Percentiles rank a stretch among this genome's conserved stretches.
Conservation (phyloP, 2,797 vertebrate species). For the Mycteria americana region DNA sequence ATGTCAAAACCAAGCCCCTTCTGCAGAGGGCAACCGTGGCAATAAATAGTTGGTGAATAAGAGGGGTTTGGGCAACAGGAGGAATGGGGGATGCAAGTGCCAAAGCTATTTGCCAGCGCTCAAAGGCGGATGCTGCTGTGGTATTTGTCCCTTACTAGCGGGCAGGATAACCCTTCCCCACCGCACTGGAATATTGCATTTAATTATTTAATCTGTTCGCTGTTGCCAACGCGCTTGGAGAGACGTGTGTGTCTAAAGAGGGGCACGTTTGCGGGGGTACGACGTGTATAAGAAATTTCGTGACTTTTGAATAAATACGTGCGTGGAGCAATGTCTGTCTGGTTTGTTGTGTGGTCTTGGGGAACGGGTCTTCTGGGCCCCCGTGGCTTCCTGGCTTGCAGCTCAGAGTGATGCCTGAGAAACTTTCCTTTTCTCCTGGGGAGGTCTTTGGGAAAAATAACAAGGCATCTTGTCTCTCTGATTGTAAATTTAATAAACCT, state of each 20-base stretch:
- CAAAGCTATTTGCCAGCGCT: neutral
- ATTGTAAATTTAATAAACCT: slow-evolving; percentile 60
- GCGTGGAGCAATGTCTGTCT: rapidly evolving
- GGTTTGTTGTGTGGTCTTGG: neutral
- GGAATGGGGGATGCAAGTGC: neutral
- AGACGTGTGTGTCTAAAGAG: neutral
- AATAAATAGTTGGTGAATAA: neutral
- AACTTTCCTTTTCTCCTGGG: neutral
- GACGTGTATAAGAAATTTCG: neutral
- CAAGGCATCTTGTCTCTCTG: slow-evolving; percentile 18
- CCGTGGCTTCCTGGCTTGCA: neutral
- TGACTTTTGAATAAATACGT: neutral
- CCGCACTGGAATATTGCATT: neutral
- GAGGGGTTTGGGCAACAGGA: neutral
- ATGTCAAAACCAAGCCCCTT: neutral
- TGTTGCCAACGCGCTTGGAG: rapidly evolving
- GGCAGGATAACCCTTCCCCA: neutral
- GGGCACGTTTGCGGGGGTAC: rapidly evolving
- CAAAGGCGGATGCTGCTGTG: neutral
- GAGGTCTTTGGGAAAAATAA: neutral
- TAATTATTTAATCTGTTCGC: neutral
- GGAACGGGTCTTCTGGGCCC: neutral
- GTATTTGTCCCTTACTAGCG: neutral
- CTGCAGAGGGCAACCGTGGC: neutral
- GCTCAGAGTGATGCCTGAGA: neutral